Base-by-base conservation (phyloP, 2,888 invertebrate species). In the Rhimphoctona megacephalus region DNA sequence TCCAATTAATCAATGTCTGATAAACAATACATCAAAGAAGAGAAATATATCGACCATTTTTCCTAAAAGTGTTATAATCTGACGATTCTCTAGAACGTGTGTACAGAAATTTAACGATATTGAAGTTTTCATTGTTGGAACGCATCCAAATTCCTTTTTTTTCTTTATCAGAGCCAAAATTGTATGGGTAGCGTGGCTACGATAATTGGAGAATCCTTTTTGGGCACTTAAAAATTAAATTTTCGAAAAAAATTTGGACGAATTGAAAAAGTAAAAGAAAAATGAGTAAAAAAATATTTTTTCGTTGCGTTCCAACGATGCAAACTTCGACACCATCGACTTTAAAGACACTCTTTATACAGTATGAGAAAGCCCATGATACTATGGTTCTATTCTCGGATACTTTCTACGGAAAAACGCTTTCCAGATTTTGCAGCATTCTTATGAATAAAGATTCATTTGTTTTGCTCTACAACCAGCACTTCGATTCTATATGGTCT, bases 381-480 rank as follows among this genome's bases (percentile, higher is more conserved):
- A 72, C 49, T 33, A 5, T 36, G n/a, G 52, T 36, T 43, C 67
- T 72, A 69, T 83, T 80, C 86, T 73, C n/a, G 74, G 83, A 72
- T 52, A 86, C 84, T 86, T 86, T 83, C 81, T 67, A 86, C 66
- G 76, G 80, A 81, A 83, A 83, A 76, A 84, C 70, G n/a, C 36
- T 79, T 86, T 81, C 80, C 83, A 66, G 80, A 74, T 81, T 78
- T 66, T 64, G 78, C 72, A 64, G 46, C 43, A 72, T 49, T 69
- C 74, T 64, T 39, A 30, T 67, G 17, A 8, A 43, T 36, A 67
- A 46, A 30, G 74, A 76, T 70, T 14, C 69, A 69, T 82, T 82
- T 76, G 25, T 76, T 82, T 76, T 77, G 19, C 43, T 64, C 61
- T 61, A 14, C 19, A 61, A 30, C 6, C 46, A 39, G 8, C 52